Base-by-base conservation (phyloP, 2,797 vertebrate species). In the Leptatherina wallacei region DNA sequence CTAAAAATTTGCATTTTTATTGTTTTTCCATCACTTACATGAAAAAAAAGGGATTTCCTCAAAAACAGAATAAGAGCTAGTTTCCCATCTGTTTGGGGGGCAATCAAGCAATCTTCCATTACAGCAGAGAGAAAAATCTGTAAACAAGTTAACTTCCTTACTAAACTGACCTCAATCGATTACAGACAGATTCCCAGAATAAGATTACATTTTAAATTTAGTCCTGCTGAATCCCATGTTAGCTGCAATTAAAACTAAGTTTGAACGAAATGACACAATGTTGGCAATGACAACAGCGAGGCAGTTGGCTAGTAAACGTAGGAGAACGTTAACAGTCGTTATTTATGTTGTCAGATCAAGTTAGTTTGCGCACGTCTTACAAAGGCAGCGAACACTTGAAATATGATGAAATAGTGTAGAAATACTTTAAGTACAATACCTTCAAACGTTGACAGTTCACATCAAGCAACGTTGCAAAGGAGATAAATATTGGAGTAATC, bases 401-500 rank as follows among this genome's bases (percentile, higher is more conserved):
- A 27, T 4, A 14, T 0, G 1, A 0, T 18, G 29, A 60, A 71
- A 40, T 55, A 0, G 10, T 14, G 4, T 72, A 6, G 67, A 65
- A 13, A 0, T 11, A 65, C 0, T 29, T 9, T 2, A 47, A 30
- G 29, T 30, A 18, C 14, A 32, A 80, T 88, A 91, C 87, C 86
- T 81, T 57, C 1, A 27, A 16, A 0, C 0, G 11, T 44, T 1
- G 10, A 13, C 22, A 29, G 8, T 0, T 1, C 61, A 22, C 6
- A 60, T 63, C 12, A 36, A 47, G 14, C 20, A 57, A 16, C 0
- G 38, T 18, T 38, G 9, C 0, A 9, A 67, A 35, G 9, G 6
- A 20, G 3, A n/a, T 0, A 3, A 65, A 3, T n/a, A 40, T 0
- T 0, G 20, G 20, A 0, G 18, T 56, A 77, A 89, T 81, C 47